Percentiles rank a stretch among this genome's conserved stretches.
phyloP scores from a whole-genome alignment of 2,113 vertebrate genomes.

The Chionomys nivalis region DNA sequence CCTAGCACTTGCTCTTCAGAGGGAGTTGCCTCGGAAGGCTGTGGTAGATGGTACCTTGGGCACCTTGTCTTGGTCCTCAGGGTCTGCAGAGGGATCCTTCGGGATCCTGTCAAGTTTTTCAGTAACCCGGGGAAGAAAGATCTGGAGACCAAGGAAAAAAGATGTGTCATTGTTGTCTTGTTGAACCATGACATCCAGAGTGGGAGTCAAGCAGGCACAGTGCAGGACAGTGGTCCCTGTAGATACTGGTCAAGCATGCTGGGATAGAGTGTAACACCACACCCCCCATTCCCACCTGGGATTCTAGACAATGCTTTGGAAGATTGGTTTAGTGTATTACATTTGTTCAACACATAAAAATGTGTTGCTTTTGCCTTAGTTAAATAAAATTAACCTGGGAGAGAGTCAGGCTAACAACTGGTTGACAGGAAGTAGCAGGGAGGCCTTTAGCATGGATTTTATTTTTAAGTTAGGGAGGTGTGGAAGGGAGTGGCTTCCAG shows the following conservation, averaged over 20 bases:
- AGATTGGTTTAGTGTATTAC: not conserved
- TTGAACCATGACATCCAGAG: fast-evolving
- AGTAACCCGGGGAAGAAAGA: constrained; percentile 52
- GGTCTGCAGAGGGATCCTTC: not conserved
- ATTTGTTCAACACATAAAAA: not conserved
- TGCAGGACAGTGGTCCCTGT: not conserved
- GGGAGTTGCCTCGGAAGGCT: fast-evolving
- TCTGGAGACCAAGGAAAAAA: constrained; percentile 66
- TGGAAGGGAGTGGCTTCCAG: not conserved
- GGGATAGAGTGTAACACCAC: not conserved
- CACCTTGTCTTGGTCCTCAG: not conserved
- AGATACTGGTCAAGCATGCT: fast-evolving
- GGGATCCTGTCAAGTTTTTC: constrained; percentile 35
- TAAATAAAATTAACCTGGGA: not conserved
- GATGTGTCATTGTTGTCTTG: fast-evolving
- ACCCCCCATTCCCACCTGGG: fast-evolving
- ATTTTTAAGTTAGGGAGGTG: not conserved
- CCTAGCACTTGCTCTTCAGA: fast-evolving
- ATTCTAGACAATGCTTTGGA: not conserved
- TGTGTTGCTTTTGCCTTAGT: not conserved
- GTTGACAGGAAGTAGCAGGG: not conserved
- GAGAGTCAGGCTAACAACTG: not conserved
- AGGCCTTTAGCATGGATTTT: not conserved
- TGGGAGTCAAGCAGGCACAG: fast-evolving
- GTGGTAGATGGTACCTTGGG: constrained; percentile 66